A percentile compares a stretch with the other conserved stretches of the same genome.
phyloP scores from a whole-genome alignment of 2,113 vertebrate species.

The Microcebus tavaratra region DNA sequence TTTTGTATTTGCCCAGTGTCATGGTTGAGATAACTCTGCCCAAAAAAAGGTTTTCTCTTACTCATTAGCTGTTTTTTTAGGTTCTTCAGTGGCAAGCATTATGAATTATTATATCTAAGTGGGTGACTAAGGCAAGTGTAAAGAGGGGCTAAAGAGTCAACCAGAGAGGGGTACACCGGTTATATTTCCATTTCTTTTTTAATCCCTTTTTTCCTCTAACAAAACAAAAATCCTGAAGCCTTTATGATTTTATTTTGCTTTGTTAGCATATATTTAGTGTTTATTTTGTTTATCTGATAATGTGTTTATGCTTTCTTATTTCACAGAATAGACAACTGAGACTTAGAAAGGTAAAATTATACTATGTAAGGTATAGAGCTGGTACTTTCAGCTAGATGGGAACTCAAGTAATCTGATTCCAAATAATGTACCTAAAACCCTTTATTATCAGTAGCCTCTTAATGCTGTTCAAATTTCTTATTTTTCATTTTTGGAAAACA shows the following conservation, averaged over 20 bases:
- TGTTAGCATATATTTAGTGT: background rate
- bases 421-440: background rate
- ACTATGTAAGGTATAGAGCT: background rate
- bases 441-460: background rate
- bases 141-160: background rate
- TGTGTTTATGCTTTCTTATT: background rate
- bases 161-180: background rate
- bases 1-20: background rate
- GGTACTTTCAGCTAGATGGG: background rate
- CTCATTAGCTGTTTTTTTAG: background rate
- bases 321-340: background rate
- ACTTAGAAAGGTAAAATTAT: background rate
- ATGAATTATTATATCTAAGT: background rate
- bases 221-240: background rate
- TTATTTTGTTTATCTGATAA: background rate
- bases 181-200: background rate
- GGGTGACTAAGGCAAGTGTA: background rate
- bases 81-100: background rate
- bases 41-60: background rate
- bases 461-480: background rate
- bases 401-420: slow-evolving; percentile 7
- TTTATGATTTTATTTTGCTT: slow-evolving; percentile 29
- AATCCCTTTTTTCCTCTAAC: background rate
- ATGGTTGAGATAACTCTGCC: background rate
- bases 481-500: background rate